phyloP scores from a whole-genome alignment of 1,140 invertebrate species.

The Hormaphis cornu region DNA sequence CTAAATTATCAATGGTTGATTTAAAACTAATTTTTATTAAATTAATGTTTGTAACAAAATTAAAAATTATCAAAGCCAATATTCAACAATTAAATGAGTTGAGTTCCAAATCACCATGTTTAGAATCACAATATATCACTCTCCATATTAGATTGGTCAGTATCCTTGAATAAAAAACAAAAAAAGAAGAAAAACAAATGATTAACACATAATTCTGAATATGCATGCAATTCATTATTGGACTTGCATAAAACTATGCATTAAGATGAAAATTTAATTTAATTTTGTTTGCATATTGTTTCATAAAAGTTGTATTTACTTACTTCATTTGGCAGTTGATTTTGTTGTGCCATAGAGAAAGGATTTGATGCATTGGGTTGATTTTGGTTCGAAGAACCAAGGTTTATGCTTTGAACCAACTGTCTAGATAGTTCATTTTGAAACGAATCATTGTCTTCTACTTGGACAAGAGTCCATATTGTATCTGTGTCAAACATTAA shows the following conservation, averaged over 20 bases:
- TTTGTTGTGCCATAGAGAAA: slow-evolving; percentile 15
- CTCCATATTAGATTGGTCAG: slow-evolving; percentile 25
- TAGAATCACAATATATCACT: slow-evolving; percentile 31
- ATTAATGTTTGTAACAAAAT: slow-evolving; percentile 26
- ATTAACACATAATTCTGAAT: not conserved
- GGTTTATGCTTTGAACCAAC: slow-evolving; percentile 12
- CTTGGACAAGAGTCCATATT: slow-evolving; percentile 22
- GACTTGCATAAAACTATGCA: too few species aligned
- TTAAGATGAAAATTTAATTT: too few species aligned
- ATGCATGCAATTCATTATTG: not conserved
- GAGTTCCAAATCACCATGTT: slow-evolving; percentile 1
- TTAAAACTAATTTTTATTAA: slow-evolving; percentile 16
- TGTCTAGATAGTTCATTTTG: slow-evolving; percentile 28
- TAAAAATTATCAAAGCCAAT: slow-evolving; percentile 20
- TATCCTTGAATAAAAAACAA: slow-evolving; percentile 8
- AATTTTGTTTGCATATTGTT: too few species aligned
- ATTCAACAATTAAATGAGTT: slow-evolving; percentile 13
- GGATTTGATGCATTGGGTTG: not conserved
- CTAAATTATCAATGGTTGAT: not conserved
- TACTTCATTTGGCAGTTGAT: slow-evolving; percentile 8
- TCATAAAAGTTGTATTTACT: too few species aligned
- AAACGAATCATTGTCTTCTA: slow-evolving; percentile 29
- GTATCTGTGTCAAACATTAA: not conserved
- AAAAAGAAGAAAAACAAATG: not conserved
- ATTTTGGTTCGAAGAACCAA: slow-evolving; percentile 8